Evolutionary conservation across 2,888 invertebrate genomes (phyloP).

Genomic region (Drosophila pegasa): DNA sequence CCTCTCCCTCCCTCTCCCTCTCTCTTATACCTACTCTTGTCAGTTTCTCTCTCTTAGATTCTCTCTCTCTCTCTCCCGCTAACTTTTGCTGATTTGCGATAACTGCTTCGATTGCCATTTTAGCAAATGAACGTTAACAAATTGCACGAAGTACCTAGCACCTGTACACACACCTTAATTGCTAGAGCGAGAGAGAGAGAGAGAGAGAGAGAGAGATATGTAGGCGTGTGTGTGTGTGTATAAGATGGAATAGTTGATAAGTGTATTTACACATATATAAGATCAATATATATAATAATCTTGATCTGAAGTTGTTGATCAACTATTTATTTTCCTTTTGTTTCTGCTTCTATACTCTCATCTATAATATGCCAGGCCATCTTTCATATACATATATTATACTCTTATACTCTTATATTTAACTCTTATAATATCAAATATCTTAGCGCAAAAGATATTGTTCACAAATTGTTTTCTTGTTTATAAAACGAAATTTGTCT

Average conservation of each 20-base stretch:
- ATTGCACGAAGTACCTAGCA: constrained; percentile 2
- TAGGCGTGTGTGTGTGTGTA: neutral
- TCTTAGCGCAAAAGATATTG: neutral
- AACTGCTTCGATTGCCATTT: constrained; percentile 24
- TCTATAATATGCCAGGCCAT: too few species aligned
- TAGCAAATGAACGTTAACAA: constrained; percentile 19
- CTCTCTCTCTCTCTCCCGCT: neutral
- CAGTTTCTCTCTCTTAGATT: neutral
- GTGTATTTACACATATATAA: neutral
- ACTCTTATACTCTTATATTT: neutral
- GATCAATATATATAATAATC: neutral
- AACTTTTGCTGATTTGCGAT: constrained; percentile 16
- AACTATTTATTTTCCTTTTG: too few species aligned
- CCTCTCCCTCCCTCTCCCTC: constrained; percentile 5
- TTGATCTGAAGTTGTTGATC: too few species aligned
- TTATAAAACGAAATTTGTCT: neutral
- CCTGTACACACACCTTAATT: constrained; percentile 7
- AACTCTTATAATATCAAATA: neutral
- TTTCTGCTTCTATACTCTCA: too few species aligned
- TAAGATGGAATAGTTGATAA: constrained; percentile 12
- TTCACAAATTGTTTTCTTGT: neutral
- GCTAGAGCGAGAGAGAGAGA: neutral
- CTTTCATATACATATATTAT: neutral
- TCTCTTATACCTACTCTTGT: constrained; percentile 10
- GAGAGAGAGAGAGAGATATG: neutral